Evolutionary conservation across 2,797 vertebrate genomes (phyloP), one percentile per base, ranked within the genome.

Genomic region (Xiphophorus birchmanni): DNA sequence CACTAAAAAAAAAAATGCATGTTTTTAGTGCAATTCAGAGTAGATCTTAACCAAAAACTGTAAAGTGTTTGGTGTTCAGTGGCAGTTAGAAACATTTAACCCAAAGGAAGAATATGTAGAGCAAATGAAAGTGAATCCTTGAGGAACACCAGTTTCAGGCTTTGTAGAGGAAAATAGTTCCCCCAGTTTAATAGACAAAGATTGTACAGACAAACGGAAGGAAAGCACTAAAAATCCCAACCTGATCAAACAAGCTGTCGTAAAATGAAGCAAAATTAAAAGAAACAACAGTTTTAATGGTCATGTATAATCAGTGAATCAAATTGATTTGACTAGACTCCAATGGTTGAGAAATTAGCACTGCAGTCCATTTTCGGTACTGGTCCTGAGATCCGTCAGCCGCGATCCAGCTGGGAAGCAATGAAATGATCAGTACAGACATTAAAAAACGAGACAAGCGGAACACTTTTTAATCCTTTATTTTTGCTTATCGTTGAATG

Each of bases 401-500:
- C 10, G 0, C 11, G n/a, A 2, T 7, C 3, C 8, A 32, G 23
- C 23, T 44, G 21, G 26, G n/a, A 71, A 26, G 40, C 15, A 58
- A 29, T 12, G 26, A 63, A 35, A 32, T 32, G 4, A 47, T 18
- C 4, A 18, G 44, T 8, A 18, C 69, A 47, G 26, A 32, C 69
- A 47, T 29, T 42, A 23, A 17, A 12, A 71, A 80, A 60, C 5
- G 2, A 23, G 45, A 72, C 65, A 81, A 48, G 45, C 2, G 0
- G 0, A 1, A 56, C 71, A 44, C 40, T 52, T 80, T 86, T 77
- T 71, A 78, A 7, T 79, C n/a, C 52, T 95, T 94, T 95, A 94
- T 94, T 95, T 54, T 85, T 73, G 74, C 74, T 84, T 69, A 29
- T 65, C 84, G 11, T 77, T 89, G 42, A 83, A 47, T 85, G 56